phyloP scores from a whole-genome alignment of 2,888 invertebrate genomes.

The Laspeyria flexula region DNA sequence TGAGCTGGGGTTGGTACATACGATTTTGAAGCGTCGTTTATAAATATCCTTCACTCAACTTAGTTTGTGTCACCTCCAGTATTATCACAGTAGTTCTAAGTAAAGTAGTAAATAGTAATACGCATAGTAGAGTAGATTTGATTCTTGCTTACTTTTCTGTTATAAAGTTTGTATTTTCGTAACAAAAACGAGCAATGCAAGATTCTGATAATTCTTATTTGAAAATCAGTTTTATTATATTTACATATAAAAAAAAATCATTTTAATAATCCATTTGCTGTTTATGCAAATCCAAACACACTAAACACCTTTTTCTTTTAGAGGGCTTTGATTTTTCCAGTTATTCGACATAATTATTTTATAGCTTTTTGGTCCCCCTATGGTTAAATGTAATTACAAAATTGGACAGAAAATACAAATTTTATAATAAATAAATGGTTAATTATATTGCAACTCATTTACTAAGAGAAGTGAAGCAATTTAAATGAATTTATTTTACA shows the following conservation, averaged over 20 bases:
- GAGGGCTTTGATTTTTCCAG: too few relatives aligned
- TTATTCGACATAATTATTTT: too few relatives aligned
- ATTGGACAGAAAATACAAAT: neutral
- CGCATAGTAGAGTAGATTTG: conserved; percentile 18
- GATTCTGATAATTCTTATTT: too few relatives aligned
- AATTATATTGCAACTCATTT: neutral
- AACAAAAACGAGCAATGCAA: too few relatives aligned
- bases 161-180: conserved; percentile 17
- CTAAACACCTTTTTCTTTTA: too few relatives aligned
- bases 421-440: neutral
- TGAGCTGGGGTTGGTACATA: conserved; percentile 26
- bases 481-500: neutral
- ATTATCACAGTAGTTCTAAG: conserved; percentile 27
- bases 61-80: conserved; percentile 22
- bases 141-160: conserved; percentile 19
- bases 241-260: too few relatives aligned
- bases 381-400: too few relatives aligned
- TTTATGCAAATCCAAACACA: too few relatives aligned
- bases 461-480: neutral
- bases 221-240: too few relatives aligned
- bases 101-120: conserved; percentile 7
- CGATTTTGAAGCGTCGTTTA: too few relatives aligned
- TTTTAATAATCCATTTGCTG: too few relatives aligned
- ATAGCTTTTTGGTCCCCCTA: too few relatives aligned
- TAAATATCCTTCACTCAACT: conserved; percentile 1